Evolutionary conservation across 92 coral and sea anemone species (phyloP).

Genomic region (Siderastrea radians): DNA sequence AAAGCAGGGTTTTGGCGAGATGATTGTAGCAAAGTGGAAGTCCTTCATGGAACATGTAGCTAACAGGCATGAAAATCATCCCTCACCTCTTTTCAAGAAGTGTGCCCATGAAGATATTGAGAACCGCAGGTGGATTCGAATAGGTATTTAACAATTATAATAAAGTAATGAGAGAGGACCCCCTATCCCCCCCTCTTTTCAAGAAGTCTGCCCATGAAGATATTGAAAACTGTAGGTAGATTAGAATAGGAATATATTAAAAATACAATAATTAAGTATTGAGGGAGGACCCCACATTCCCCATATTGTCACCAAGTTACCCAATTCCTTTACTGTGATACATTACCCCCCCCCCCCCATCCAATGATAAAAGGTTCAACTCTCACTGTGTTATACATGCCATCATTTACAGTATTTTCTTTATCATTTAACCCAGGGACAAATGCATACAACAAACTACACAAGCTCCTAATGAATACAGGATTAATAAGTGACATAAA

Average conservation of each 20-base stretch:
- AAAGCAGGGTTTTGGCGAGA: slow-evolving; percentile 33
- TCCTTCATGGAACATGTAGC: slow-evolving; percentile 53
- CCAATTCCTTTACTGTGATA: too few species aligned
- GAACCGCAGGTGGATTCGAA: slow-evolving; percentile 39
- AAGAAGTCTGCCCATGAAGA: background rate
- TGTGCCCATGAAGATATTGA: slow-evolving; percentile 57
- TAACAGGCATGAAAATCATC: slow-evolving; percentile 52
- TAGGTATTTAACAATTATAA: background rate
- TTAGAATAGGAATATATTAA: too few species aligned
- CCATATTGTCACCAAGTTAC: too few species aligned
- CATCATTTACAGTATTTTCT: background rate
- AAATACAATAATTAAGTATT: too few species aligned
- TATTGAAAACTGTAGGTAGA: too few species aligned
- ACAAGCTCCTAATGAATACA: too few species aligned
- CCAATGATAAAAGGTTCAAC: too few species aligned
- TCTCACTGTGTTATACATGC: background rate
- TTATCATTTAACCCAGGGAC: too few species aligned
- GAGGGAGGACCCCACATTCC: too few species aligned
- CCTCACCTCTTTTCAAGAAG: slow-evolving; percentile 8
- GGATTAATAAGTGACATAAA: too few species aligned
- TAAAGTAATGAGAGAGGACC: background rate
- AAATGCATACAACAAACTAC: too few species aligned
- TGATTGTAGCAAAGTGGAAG: slow-evolving; percentile 60
- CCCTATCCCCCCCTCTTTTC: background rate
- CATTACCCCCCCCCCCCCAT: too few species aligned